Percentiles rank a stretch among this genome's conserved stretches.
Evolutionary conservation across 2,888 invertebrate species (phyloP).

Genomic region (Branchellion lobata): DNA sequence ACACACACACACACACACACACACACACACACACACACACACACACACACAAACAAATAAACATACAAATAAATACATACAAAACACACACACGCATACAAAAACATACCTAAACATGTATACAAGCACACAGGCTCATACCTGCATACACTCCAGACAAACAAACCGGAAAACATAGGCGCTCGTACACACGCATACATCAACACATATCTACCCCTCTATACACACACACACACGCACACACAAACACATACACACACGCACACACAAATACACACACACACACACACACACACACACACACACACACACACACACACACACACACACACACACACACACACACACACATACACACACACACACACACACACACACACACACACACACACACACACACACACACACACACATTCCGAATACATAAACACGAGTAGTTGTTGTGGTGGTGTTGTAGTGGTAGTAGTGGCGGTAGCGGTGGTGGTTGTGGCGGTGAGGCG

Average conservation of each 20-base stretch:
- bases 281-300: conserved; percentile 18
- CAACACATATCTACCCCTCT: not conserved
- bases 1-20: conserved; percentile 5
- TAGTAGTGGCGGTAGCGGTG: no score
- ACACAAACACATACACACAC: conserved; percentile 12
- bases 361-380: conserved; percentile 14
- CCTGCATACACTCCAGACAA: not conserved
- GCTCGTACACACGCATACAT: not conserved
- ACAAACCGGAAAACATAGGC: not conserved
- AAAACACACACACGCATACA: no score
- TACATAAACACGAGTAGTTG: not conserved
- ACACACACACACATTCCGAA: not conserved
- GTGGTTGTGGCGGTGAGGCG: no score
- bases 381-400: conserved; percentile 12
- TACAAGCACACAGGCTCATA: no score
- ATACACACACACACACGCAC: conserved; percentile 10
- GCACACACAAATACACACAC: conserved; percentile 8
- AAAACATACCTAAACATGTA: no score
- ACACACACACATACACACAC: conserved; percentile 17
- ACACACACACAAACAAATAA: no score
- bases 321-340: conserved; percentile 18
- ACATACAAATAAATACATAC: no score
- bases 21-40: no score
- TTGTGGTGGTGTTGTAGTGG: no score
- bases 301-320: conserved; percentile 18